A percentile compares a stretch with the other conserved stretches of the same genome.
Evolutionary conservation across 92 coral and sea anemone genomes (phyloP).

Genomic region (Parazoanthus darwini): DNA sequence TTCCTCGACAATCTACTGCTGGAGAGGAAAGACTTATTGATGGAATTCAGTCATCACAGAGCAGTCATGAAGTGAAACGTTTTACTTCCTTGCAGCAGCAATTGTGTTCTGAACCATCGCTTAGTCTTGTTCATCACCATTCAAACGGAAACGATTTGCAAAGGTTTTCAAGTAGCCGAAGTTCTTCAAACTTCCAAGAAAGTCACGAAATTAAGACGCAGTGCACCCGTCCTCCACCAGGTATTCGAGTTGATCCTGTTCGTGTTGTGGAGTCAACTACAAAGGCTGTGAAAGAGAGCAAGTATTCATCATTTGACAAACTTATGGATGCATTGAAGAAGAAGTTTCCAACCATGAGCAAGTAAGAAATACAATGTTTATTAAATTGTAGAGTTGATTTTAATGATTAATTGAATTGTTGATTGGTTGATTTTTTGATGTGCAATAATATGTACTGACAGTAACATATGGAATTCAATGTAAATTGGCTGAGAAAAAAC

Average conservation of each 20-base stretch:
- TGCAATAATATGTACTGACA: neutral
- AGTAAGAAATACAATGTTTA: slow-evolving; percentile 42
- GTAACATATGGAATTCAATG: no score
- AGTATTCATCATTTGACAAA: slow-evolving; percentile 70
- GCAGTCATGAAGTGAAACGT: neutral
- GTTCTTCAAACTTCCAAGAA: neutral
- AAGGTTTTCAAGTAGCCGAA: neutral
- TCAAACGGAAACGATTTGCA: neutral
- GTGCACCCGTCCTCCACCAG: slow-evolving; percentile 55
- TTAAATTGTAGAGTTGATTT: neutral
- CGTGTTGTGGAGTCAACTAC: slow-evolving; percentile 28
- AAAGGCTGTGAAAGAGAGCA: slow-evolving; percentile 27
- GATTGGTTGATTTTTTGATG: neutral
- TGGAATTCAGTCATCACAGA: neutral
- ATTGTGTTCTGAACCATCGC: neutral
- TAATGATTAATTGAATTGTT: neutral
- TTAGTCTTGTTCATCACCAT: neutral
- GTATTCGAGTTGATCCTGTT: slow-evolving; percentile 42
- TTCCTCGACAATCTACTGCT: neutral
- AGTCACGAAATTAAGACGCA: neutral
- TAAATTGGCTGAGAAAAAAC: no score
- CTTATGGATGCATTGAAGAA: slow-evolving; percentile 71
- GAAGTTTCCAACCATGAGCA: slow-evolving; percentile 62
- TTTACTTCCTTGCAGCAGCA: neutral
- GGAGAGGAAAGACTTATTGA: neutral